Conservation (phyloP, 2,888 invertebrate genomes). For the Cheilosia soror region DNA sequence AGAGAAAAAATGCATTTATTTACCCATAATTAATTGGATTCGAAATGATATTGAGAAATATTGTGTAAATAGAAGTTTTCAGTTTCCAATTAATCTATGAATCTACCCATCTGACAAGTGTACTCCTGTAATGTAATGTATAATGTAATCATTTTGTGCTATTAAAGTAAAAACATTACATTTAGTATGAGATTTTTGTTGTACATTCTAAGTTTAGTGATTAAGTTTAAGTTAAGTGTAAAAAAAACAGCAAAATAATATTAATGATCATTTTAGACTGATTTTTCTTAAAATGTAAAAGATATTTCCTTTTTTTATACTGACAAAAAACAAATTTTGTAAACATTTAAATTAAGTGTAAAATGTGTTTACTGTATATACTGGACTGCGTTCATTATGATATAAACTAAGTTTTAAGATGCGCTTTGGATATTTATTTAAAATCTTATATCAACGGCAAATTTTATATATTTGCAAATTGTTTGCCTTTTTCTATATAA, state of each 20-base stretch:
- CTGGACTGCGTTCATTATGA: slow-evolving; percentile 30
- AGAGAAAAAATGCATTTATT: slow-evolving; percentile 74
- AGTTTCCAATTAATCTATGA: slow-evolving; percentile 57
- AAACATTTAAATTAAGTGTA: slow-evolving; percentile 15
- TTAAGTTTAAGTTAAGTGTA: slow-evolving; percentile 54
- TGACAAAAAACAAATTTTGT: slow-evolving; percentile 14
- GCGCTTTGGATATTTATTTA: not conserved
- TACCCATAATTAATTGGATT: slow-evolving; percentile 60
- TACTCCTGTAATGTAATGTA: slow-evolving; percentile 31
- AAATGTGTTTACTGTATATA: slow-evolving; percentile 20
- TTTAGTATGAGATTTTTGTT: slow-evolving; percentile 31
- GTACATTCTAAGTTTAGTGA: slow-evolving; percentile 61
- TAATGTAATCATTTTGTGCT: slow-evolving; percentile 62
- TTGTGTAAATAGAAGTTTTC: slow-evolving; percentile 54
- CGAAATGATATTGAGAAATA: slow-evolving; percentile 17
- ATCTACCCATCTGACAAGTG: slow-evolving; percentile 28
- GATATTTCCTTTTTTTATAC: slow-evolving; percentile 38
- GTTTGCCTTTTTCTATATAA: not conserved
- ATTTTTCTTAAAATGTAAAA: slow-evolving; percentile 68
- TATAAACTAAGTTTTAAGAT: not conserved
- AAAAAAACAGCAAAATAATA: slow-evolving; percentile 9
- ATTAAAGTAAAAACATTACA: slow-evolving; percentile 30
- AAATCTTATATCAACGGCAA: not conserved
- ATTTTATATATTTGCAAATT: not conserved
- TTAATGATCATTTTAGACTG: slow-evolving; percentile 68